Evolutionary conservation across 2,888 invertebrate species (phyloP), one percentile per base, ranked within the genome.

Genomic region (Tricholauxania praeusta): DNA sequence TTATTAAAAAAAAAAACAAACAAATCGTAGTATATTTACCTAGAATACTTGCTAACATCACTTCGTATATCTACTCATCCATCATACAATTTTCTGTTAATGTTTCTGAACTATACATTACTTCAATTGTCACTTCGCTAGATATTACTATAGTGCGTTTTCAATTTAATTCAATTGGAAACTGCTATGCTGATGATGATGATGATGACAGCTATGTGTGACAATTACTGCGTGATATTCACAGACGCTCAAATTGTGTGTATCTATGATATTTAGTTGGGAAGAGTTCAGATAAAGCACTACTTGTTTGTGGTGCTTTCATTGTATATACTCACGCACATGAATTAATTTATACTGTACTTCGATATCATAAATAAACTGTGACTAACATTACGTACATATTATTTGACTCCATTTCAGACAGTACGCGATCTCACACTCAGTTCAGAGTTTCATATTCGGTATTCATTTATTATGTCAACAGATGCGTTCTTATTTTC

Each of bases 151-250:
- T 7, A 39, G 39, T 53, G 12, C 32, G 60, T 4, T 62, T 52
- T 52, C 62, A 62, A 69, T 69, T 69, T 62, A 62, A 69, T 51
- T 69, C 47, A 69, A 62, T 62, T 69, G 69, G 39, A 39, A 10
- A 39, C 10, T 7, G 39, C 10, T 7, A 17, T 62, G 22, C n/a
- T 32, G 52, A 12, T 15, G 52, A n/a, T 69, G 60, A 52, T 32
- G 59, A 68, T 19, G 22, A 51, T 22, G 48, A 47, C 47, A 32
- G 59, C 32, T 10, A 39, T 60, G 28, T 60, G 28, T 22, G 60
- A 39, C 32, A 32, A 32, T 6, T 53, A 28, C 60, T 32, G 39
- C 39, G 57, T 32, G 15, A 32, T 60, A 14, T n/a, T 60, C 15
- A 4, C 60, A 28, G 60, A 32, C 15, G 39, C 12, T 39, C 39